Evolutionary conservation across 2,797 vertebrate genomes (phyloP), one percentile per base, ranked within the genome.

Genomic region (Clarias pachynema): DNA sequence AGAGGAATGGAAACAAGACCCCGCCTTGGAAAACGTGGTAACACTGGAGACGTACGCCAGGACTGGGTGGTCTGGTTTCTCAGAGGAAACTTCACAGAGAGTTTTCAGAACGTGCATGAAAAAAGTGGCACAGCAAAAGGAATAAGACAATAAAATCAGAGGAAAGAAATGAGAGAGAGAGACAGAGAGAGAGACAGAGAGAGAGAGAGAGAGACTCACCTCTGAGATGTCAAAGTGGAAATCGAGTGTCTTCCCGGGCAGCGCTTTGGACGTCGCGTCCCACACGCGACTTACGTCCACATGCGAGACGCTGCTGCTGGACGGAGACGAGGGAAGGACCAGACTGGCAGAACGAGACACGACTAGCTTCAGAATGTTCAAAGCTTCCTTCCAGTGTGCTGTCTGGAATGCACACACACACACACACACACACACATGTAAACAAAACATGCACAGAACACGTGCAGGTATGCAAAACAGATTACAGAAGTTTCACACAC

Each of bases 161-260:
- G 14, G 60, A 9, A 83, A 62, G 40, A 65, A 14, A 24, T 14
- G 0, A 26, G 20, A 7, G 15, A 73, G 40, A n/a, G n/a, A n/a
- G n/a, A n/a, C n/a, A 86, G 44, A 49, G 44, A 49, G 44, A 49
- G 44, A 49, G 44, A 49, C 7, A 40, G 40, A 44, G 40, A 44
- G 40, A 44, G 40, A 44, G 26, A 16, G 1, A 26, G 20, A 7
- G 12, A 73, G 44, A 85, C 74, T 87, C 91, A 99, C 98, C 97
- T 99, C 97, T 40, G 98, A 98, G 90, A 99, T 98, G 93, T 99
- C 98, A 87, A 99, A 99, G 86, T 98, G 98, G 89, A 99, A 99
- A 89, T 99, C 98, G 82, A 99, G 94, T 1, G 98, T 99, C 93
- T 99, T 99, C 15, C 98, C 98, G 0, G 98, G 98, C 59, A 99